These are phyloP conservation scores for Drosophila repletoides DNA, from an alignment of 1,140 invertebrate genomes.

Conservation along the genomic window DNA sequence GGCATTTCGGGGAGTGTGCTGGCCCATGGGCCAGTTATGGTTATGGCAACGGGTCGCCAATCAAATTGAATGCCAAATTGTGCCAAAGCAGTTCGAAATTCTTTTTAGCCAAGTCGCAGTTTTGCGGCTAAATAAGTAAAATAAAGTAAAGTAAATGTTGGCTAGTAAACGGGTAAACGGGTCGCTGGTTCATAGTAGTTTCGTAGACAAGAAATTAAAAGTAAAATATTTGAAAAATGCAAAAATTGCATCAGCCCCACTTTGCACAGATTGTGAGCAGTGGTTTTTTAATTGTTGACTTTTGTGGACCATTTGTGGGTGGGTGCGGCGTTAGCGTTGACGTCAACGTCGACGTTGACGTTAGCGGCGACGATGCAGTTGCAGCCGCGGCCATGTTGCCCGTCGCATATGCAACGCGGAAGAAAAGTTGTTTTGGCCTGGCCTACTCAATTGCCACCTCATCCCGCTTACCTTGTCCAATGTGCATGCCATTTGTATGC, in stretches of 20 bases:
- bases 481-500: slow-evolving; percentile 66
- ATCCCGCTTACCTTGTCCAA: slow-evolving; percentile 29
- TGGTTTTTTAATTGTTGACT: slow-evolving; percentile 72
- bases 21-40: slow-evolving; percentile 14
- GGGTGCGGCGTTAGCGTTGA: slow-evolving; percentile 50
- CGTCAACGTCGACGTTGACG: background rate
- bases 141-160: slow-evolving; percentile 24
- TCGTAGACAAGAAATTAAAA: slow-evolving; percentile 57
- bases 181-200: slow-evolving; percentile 46
- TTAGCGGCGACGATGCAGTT: background rate
- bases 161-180: slow-evolving; percentile 14
- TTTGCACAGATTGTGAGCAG: slow-evolving; percentile 54
- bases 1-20: slow-evolving; percentile 46
- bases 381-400: slow-evolving; percentile 3
- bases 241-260: slow-evolving; percentile 68
- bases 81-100: slow-evolving; percentile 42
- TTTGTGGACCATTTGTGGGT: slow-evolving; percentile 66
- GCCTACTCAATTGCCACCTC: slow-evolving; percentile 23
- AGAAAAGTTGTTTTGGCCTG: slow-evolving; percentile 68
- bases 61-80: slow-evolving; percentile 68
- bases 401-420: slow-evolving; percentile 73
- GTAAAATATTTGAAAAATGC: slow-evolving; percentile 72
- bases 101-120: slow-evolving; percentile 32
- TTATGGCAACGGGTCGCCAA: slow-evolving; percentile 14
- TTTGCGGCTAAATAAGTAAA: background rate